Conservation (phyloP, 1,140 invertebrate genomes). For the Sinella curviseta region DNA sequence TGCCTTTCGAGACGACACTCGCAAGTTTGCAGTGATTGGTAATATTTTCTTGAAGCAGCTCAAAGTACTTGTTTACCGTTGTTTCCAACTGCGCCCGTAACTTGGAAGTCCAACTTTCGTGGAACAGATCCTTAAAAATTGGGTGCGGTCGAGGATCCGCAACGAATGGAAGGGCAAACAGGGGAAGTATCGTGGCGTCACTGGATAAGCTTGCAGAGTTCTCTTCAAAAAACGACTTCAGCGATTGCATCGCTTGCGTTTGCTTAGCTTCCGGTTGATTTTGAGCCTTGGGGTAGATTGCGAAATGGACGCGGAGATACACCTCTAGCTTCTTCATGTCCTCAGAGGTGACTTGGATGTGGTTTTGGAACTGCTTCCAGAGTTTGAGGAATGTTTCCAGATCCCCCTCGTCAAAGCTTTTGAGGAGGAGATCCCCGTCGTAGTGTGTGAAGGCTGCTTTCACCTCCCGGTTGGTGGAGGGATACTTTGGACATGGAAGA, state of each 20-base stretch:
- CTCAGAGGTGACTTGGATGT: conserved; percentile 42
- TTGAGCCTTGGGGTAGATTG: conserved; percentile 40
- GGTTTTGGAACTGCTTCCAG: conserved; percentile 45
- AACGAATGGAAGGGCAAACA: conserved; percentile 46
- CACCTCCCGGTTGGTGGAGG: background rate
- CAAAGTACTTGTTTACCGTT: conserved; percentile 43
- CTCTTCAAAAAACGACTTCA: conserved; percentile 46
- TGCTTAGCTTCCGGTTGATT: conserved; percentile 31
- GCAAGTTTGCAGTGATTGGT: conserved; percentile 38
- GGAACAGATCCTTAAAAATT: conserved; percentile 44
- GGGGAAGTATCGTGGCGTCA: conserved; percentile 42
- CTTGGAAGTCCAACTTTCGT: conserved; percentile 28
- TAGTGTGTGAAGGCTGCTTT: conserved; percentile 40
- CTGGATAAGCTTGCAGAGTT: conserved; percentile 32
- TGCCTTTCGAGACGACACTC: background rate
- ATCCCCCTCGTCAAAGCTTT: conserved; percentile 45
- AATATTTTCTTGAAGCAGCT: conserved; percentile 45
- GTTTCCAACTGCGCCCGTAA: conserved; percentile 44
- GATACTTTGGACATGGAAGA: conserved; percentile 31
- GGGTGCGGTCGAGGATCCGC: conserved; percentile 39
- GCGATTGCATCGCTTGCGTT: conserved; percentile 28
- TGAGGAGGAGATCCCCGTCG: conserved; percentile 42
- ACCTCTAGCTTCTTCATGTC: conserved; percentile 49
- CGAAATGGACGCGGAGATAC: conserved; percentile 47
- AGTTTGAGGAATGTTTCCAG: conserved; percentile 36